Evolutionary conservation across 2,797 vertebrate genomes (phyloP).

Genomic region (Alca torda): DNA sequence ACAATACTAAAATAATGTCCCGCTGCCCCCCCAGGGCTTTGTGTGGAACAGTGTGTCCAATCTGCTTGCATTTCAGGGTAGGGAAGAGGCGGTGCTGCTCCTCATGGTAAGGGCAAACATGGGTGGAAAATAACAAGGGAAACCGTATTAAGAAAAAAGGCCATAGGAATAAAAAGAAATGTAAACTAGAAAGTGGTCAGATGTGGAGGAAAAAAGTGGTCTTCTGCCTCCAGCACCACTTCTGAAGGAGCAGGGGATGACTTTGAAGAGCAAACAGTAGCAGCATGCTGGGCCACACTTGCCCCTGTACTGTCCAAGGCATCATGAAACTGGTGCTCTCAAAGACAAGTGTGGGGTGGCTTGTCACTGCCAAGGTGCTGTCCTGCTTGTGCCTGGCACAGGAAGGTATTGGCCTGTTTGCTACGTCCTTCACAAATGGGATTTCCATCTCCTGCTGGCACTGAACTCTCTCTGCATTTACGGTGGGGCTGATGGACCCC

Average conservation of each 20-base stretch:
- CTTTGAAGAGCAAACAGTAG: rapidly evolving
- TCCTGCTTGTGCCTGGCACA: background rate
- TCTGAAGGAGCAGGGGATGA: background rate
- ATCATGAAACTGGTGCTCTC: background rate
- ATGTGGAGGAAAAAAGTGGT: rapidly evolving
- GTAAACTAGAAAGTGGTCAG: background rate
- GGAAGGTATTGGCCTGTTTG: background rate
- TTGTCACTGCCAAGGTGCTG: background rate
- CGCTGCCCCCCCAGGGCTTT: background rate
- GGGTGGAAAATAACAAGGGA: background rate
- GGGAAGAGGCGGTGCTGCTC: constrained; percentile 28
- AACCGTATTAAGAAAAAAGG: background rate
- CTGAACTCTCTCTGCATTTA: background rate
- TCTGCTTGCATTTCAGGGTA: constrained; percentile 4
- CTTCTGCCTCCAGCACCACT: background rate
- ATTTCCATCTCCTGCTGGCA: background rate
- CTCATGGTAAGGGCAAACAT: background rate
- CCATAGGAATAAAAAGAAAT: background rate
- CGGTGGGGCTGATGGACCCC: background rate
- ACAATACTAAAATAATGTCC: constrained; percentile 76
- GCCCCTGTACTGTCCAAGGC: too few species aligned
- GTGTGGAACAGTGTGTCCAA: background rate
- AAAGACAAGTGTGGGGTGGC: background rate
- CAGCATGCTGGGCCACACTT: background rate
- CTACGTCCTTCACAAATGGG: background rate